Percentiles rank a stretch among this genome's conserved stretches.
Evolutionary conservation across 2,797 vertebrate species (phyloP).

Genomic region (Phalanger gymnotis): DNA sequence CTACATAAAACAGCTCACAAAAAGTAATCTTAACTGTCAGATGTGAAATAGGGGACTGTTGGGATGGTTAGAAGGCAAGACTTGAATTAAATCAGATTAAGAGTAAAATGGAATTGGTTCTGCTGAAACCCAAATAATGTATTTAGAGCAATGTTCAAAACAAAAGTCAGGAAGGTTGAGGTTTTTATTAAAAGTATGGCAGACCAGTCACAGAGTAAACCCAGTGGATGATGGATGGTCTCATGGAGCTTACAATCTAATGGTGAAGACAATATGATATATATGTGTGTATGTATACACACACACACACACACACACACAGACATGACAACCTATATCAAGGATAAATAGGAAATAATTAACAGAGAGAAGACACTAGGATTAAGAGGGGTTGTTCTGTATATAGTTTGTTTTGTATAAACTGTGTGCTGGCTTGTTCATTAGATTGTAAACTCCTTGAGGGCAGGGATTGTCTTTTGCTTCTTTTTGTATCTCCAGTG

Average conservation of each 20-base stretch:
- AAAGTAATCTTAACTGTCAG: constrained; percentile 12
- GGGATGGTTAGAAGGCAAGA: background rate
- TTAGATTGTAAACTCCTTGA: background rate
- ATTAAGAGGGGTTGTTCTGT: background rate
- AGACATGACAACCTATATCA: background rate
- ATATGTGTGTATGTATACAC: no score
- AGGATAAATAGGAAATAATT: background rate
- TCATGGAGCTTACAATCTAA: background rate
- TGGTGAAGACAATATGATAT: background rate
- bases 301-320: no score
- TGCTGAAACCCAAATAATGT: constrained; percentile 23
- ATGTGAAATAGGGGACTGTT: constrained; percentile 29
- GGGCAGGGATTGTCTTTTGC: background rate
- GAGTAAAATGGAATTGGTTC: constrained; percentile 14
- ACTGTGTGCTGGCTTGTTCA: background rate
- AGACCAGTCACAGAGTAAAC: background rate
- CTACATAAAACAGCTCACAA: background rate
- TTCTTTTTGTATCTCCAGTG: no score
- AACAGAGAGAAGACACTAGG: background rate
- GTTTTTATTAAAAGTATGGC: background rate
- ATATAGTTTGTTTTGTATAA: background rate
- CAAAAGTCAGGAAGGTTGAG: background rate
- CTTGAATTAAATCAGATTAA: constrained; percentile 27
- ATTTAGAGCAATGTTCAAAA: constrained; percentile 17
- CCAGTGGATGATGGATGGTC: background rate